Evolutionary conservation across 2,888 invertebrate species (phyloP), one percentile per base, ranked within the genome.

Genomic region (Andricus quercusramuli): DNA sequence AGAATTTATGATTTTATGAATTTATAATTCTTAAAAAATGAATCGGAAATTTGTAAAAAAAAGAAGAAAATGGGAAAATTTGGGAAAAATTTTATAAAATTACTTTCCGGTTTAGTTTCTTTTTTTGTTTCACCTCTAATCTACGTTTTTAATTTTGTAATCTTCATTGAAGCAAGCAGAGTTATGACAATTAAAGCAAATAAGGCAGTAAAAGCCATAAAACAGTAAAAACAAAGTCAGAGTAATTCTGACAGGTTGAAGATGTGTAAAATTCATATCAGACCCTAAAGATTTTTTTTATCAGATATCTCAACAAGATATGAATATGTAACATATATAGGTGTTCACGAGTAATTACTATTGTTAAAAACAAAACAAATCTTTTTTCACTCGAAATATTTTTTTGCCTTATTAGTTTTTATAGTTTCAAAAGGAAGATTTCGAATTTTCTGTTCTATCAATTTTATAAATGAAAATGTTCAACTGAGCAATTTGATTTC

Each of bases 331-430:
- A 70, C 47, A n/a, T 47, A 51, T 51, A 51, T 17, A 11, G 15
- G 29, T 47, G 20, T 9, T 29, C 47, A 67, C 22, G 22, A 67
- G 22, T 25, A 70, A 70, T 70, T 51, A 70, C 25, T 70, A 25
- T 25, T 70, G 29, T 47, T 51, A 70, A 17, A 51, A 51, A 29
- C 47, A 29, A 70, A 70, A 44, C 17, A 9, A 17, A 47, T 70
- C 29, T 70, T 70, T 70, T 70, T 37, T 41, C n/a, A 13, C 15
- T 44, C 4, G 22, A 37, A 25, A 67, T 44, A 67, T 44, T 44
- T 67, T 67, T 15, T 41, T 44, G 44, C 41, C 22, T 44, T 25
- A 67, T 44, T 41, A n/a, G 22, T 15, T 67, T 44, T 15, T 37
- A 13, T 20, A 37, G 3, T 41, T 67, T 51, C 51, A 51, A 37